Evolutionary conservation across 2,113 vertebrate species (phyloP).

Genomic region (Sphyrna mokarran): DNA sequence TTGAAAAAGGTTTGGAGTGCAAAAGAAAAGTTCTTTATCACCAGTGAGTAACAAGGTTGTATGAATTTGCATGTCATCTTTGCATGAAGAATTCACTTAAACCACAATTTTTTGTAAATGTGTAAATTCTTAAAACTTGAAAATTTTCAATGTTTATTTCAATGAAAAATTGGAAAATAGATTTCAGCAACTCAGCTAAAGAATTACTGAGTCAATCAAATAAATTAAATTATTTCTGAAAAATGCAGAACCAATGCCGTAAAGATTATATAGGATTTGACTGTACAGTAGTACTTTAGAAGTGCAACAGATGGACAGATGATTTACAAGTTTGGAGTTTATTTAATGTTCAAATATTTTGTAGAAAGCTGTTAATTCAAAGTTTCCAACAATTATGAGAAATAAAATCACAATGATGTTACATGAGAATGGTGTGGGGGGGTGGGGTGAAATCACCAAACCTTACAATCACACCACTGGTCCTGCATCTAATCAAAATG

Average conservation of each 20-base stretch:
- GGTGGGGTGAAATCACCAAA: not conserved
- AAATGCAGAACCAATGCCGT: not conserved
- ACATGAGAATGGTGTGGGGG: too few species aligned
- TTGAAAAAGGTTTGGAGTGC: not conserved
- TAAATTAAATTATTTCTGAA: not conserved
- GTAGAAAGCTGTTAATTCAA: not conserved
- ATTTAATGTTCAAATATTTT: not conserved
- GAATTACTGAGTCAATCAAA: not conserved
- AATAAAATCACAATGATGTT: too few species aligned
- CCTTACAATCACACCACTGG: not conserved
- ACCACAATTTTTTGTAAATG: not conserved
- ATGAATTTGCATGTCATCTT: too few species aligned
- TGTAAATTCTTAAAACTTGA: not conserved
- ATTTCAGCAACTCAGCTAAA: conserved; percentile 16
- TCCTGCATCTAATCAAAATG: not conserved
- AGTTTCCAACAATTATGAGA: not conserved
- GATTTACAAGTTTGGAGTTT: not conserved
- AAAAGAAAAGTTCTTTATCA: not conserved
- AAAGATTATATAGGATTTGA: not conserved
- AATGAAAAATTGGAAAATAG: not conserved
- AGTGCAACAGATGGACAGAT: not conserved
- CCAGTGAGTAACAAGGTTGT: not conserved
- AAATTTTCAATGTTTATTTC: not conserved
- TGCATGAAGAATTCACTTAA: not conserved
- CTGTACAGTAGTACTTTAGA: not conserved